Base-by-base conservation (phyloP, 2,797 vertebrate species). In the Antennarius maculatus region DNA sequence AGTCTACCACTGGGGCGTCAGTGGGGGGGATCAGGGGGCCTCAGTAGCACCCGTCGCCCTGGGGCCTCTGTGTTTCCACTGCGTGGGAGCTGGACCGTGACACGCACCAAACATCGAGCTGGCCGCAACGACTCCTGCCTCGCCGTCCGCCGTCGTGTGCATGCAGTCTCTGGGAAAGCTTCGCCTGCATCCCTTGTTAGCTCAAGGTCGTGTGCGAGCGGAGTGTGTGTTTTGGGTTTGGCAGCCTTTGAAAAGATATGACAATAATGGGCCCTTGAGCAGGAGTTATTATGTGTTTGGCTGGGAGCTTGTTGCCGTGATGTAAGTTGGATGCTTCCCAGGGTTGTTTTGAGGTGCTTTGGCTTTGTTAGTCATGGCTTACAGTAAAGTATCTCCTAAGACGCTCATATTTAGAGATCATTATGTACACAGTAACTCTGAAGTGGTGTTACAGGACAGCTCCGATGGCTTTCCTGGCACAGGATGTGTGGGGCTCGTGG, bases 181-280 rank as follows among this genome's bases (percentile, higher is more conserved):
- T 69, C 9, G 68, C 80, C 74, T 59, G 74, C 61, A 64, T 79
- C 79, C 79, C 79, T 86, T 57, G 81, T 88, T 87, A 86, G 86
- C 86, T 91, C 89, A 92, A 93, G 91, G 92, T 86, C 63, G 62
- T 76, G 79, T 65, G 77, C 45, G 69, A 79, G 89, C 4, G 60
- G 59, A 79, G 78, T 56, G 78, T 64, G 76, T 91, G 90, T 86
- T 90, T 90, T 67, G 80, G 76, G 81, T 90, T 92, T 90, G 81
- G 81, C 70, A 16, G 61, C 71, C 74, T 87, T 90, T 92, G 83
- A 92, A 91, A 85, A 82, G 82, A 89, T 71, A 87, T 49, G 80
- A 89, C 89, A 79, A 83, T 81, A 85, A 87, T 59, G 71, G 74
- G 83, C 85, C 77, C 74, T 81, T 57, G 77, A 83, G 79, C 71